phyloP scores from a whole-genome alignment of 1,140 invertebrate species.

The Brachionus angularis region DNA sequence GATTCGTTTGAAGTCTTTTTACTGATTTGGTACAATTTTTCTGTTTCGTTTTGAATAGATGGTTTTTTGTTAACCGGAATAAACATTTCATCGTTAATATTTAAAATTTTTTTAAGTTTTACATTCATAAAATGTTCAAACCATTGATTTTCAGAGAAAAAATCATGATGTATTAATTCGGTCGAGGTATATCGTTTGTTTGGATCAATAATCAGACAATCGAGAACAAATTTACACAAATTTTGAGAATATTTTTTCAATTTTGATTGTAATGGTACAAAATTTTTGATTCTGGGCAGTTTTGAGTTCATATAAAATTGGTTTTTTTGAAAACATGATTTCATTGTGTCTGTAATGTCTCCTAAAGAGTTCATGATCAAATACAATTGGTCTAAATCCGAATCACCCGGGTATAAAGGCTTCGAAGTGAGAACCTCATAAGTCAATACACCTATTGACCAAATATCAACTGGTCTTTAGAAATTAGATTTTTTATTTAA shows the following conservation, averaged over 20 bases:
- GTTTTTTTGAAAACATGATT: constrained; percentile 30
- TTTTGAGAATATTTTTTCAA: constrained; percentile 20
- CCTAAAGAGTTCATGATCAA: constrained; percentile 59
- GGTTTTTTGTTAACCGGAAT: no score
- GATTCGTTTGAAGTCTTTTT: no score
- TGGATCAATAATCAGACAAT: constrained; percentile 32
- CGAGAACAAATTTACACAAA: constrained; percentile 17
- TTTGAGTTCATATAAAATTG: constrained; percentile 38
- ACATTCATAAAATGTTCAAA: constrained; percentile 26
- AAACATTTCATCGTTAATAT: no score
- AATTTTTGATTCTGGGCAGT: constrained; percentile 28
- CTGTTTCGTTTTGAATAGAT: no score
- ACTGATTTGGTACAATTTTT: no score
- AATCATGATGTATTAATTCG: constrained; percentile 27
- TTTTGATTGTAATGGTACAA: constrained; percentile 29
- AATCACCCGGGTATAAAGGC: constrained; percentile 58
- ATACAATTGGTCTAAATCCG: constrained; percentile 59
- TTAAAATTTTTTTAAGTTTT: constrained; percentile 20
- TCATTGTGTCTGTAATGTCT: constrained; percentile 34
- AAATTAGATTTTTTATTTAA: constrained; percentile 11
- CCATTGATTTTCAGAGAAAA: constrained; percentile 21
- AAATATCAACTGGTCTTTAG: constrained; percentile 58
- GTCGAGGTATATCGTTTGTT: constrained; percentile 20
- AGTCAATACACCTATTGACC: constrained; percentile 57
- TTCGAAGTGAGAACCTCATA: constrained; percentile 57